phyloP scores from a whole-genome alignment of 2,113 vertebrate genomes.

The Pseudorhombus dupliciocellatus region DNA sequence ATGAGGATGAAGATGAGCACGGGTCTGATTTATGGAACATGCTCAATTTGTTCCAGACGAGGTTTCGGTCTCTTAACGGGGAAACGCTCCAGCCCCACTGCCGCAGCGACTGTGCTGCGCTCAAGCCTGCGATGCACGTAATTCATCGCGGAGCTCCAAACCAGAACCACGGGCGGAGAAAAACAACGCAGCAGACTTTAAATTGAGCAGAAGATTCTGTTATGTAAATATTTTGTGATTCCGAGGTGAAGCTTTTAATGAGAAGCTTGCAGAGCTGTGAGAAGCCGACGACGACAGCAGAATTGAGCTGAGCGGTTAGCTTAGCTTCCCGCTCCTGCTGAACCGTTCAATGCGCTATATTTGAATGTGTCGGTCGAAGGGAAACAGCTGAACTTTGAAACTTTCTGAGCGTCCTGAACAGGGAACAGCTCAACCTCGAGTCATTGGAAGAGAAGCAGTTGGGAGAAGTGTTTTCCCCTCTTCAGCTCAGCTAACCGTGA shows the following conservation, averaged over 20 bases:
- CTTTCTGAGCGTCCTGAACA: constrained; percentile 1
- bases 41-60: constrained; percentile 41
- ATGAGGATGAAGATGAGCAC: not conserved
- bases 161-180: not conserved
- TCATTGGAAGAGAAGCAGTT: no score
- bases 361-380: no score
- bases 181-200: constrained; percentile 35
- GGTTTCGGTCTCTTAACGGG: constrained; percentile 19
- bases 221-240: constrained; percentile 44
- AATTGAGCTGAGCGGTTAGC: no score
- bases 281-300: no score
- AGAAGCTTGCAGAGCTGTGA: no score
- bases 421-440: not conserved
- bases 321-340: no score
- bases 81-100: constrained; percentile 20
- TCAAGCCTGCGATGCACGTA: constrained; percentile 28
- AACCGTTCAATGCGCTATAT: no score
- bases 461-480: not conserved
- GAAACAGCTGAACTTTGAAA: not conserved
- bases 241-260: not conserved
- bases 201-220: constrained; percentile 48
- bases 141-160: constrained; percentile 3
- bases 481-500: not conserved
- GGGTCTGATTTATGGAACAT: constrained; percentile 29
- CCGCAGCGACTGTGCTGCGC: constrained; percentile 6